Conservation (phyloP, 2,797 vertebrate genomes). For the Austrolebias charrua region DNA sequence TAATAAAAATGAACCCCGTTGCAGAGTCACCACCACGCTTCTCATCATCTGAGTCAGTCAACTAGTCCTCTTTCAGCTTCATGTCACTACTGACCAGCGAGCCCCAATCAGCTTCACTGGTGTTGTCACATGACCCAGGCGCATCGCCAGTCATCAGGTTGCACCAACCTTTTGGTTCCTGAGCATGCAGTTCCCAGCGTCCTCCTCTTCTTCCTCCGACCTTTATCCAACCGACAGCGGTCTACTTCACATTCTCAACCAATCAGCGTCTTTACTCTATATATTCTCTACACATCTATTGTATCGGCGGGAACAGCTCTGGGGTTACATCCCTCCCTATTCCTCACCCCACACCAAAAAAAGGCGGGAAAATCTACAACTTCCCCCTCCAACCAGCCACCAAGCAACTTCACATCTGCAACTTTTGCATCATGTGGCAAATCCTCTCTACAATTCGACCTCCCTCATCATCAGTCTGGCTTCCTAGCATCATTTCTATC, state of each 20-base stretch:
- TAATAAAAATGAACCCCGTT: constrained; percentile 99
- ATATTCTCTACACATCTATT: constrained; percentile 94
- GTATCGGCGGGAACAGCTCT: constrained; percentile 94
- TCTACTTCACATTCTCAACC: constrained; percentile 94
- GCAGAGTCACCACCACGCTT: constrained; percentile 99
- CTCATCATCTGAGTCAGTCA: constrained; percentile 99
- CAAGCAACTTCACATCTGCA: constrained; percentile 89
- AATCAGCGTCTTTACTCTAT: constrained; percentile 92
- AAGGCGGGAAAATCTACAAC: constrained; percentile 93
- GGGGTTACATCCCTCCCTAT: constrained; percentile 88
- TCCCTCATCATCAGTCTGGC: constrained; percentile 98
- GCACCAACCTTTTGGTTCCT: constrained; percentile 98
- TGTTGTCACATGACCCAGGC: constrained; percentile 99
- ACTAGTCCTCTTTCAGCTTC: constrained; percentile 99
- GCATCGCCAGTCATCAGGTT: constrained; percentile 97
- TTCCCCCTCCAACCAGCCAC: constrained; percentile 95
- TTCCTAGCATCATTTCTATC: constrained; percentile 98
- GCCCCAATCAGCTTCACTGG: constrained; percentile 97
- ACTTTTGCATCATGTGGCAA: constrained; percentile 98
- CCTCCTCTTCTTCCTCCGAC: constrained; percentile 85
- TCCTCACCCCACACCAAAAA: constrained; percentile 85
- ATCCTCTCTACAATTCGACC: constrained; percentile 99
- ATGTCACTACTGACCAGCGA: constrained; percentile 99
- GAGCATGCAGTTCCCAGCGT: constrained; percentile 98
- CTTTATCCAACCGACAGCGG: constrained; percentile 95